These are phyloP conservation scores for Myripristis jacobus DNA, from an alignment of 2,797 vertebrate species.

Conservation along the genomic window DNA sequence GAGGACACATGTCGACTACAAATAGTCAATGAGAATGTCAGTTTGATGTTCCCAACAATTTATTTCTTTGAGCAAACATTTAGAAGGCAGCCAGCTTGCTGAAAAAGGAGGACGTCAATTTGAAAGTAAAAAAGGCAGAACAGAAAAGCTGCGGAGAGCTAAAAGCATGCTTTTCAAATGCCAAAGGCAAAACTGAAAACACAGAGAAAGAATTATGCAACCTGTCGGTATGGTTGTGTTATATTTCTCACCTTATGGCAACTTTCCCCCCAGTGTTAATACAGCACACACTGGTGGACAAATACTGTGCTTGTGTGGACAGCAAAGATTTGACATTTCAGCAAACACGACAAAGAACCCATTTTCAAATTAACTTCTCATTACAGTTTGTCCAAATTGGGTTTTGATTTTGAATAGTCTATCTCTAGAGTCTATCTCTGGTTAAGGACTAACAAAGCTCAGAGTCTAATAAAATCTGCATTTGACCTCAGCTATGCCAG, in stretches of 20 bases:
- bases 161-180: constrained; percentile 29
- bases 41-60: background rate
- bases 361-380: background rate
- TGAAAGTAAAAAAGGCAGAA: constrained; percentile 25
- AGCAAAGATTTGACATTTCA: background rate
- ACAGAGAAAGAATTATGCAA: constrained; percentile 51
- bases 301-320: constrained; percentile 30
- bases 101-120: constrained; percentile 17
- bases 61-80: constrained; percentile 17
- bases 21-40: too few species aligned
- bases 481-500: constrained; percentile 46
- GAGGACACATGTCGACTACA: background rate
- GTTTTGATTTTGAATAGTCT: background rate
- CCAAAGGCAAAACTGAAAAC: constrained; percentile 38
- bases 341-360: constrained; percentile 20
- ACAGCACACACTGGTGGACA: constrained; percentile 31
- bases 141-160: constrained; percentile 26
- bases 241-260: constrained; percentile 75
- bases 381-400: too few species aligned
- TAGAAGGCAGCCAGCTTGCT: background rate
- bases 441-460: background rate
- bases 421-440: background rate
- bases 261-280: constrained; percentile 57
- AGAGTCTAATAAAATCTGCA: background rate
- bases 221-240: constrained; percentile 61